Evolutionary conservation across 2,888 invertebrate genomes (phyloP), one percentile per base, ranked within the genome.

Genomic region (Rhingia rostrata): DNA sequence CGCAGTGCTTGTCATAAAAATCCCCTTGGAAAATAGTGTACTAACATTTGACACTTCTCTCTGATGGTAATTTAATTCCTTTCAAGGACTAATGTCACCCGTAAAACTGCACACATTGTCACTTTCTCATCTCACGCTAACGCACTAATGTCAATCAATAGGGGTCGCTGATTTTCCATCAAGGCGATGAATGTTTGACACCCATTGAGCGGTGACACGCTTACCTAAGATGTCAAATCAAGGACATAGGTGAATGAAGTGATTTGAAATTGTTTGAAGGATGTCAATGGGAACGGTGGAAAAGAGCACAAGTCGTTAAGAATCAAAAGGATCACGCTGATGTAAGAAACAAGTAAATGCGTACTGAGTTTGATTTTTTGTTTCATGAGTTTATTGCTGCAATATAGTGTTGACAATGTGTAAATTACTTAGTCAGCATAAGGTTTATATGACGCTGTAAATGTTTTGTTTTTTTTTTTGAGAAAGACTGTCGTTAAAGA

Each of bases 121-220:
- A 80, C 79, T 67, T 61, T 67, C 51, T 56, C 53, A 49, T 56
- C 67, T 58, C 66, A 74, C 47, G 74, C 79, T 84, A 74, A 70
- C 66, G 70, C 54, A 84, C 69, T 60, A 74, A 84, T 80, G 84
- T 66, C 80, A 80, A 84, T 79, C 84, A 80, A 60, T 72, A 72
- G 54, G 66, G 72, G 66, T 77, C 72, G 72, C 33, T 33, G 14
- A 78, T 61, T 54, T 66, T 47, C 39, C 33, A 14, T 69, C 69
- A 74, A 79, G 53, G 74, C 60, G 80, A 84, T 66, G 74, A 54
- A 53, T 75, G 22, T 22, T 6, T 47, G 45, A 56, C 63, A 80
- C 69, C 69, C 41, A 74, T 84, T 33, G 74, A 51, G 58, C 63
- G 58, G 64, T 75, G 80, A 84, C 84, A 84, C 70, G 45, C 70